Conservation (phyloP, 2,797 vertebrate species). For the Loris lydekkerianus region DNA sequence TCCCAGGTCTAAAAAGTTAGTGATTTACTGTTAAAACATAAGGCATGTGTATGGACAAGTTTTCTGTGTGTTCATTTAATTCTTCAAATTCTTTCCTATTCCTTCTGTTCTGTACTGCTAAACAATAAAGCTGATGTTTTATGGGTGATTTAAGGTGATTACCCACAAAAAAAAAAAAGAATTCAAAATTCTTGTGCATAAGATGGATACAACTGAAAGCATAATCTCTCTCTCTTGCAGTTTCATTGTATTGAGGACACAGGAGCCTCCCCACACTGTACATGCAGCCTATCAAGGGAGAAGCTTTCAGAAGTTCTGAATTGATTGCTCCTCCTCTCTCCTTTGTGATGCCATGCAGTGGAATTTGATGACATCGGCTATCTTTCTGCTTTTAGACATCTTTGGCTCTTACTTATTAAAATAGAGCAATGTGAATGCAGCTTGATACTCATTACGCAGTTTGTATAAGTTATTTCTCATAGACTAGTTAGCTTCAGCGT, state of each 20-base stretch:
- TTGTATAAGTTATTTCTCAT: conserved; percentile 77
- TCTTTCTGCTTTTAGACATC: conserved; percentile 82
- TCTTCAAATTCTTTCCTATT: conserved; percentile 77
- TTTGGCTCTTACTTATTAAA: conserved; percentile 84
- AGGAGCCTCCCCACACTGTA: conserved; percentile 67
- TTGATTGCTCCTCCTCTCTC: conserved; percentile 75
- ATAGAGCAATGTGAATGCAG: conserved; percentile 75
- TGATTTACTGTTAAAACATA: conserved; percentile 83
- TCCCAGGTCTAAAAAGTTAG: conserved; percentile 86
- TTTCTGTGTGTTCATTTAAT: conserved; percentile 83
- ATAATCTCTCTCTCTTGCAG: conserved; percentile 76
- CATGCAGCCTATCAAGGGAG: conserved; percentile 34
- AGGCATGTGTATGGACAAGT: conserved; percentile 82
- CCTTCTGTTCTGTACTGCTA: conserved; percentile 79
- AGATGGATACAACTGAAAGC: conserved; percentile 85
- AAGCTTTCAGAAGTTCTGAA: conserved; percentile 80
- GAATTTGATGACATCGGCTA: conserved; percentile 80
- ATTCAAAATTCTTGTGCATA: conserved; percentile 85
- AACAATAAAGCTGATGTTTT: conserved; percentile 84
- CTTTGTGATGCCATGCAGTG: conserved; percentile 71
- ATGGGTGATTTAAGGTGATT: conserved; percentile 84
- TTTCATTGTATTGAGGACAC: conserved; percentile 79
- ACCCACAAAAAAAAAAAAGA: conserved; percentile 71
- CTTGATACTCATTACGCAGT: conserved; percentile 74
- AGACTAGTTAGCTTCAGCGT: conserved; percentile 69